Evolutionary conservation across 2,113 vertebrate species (phyloP).

Genomic region (Empidonax alnorum): DNA sequence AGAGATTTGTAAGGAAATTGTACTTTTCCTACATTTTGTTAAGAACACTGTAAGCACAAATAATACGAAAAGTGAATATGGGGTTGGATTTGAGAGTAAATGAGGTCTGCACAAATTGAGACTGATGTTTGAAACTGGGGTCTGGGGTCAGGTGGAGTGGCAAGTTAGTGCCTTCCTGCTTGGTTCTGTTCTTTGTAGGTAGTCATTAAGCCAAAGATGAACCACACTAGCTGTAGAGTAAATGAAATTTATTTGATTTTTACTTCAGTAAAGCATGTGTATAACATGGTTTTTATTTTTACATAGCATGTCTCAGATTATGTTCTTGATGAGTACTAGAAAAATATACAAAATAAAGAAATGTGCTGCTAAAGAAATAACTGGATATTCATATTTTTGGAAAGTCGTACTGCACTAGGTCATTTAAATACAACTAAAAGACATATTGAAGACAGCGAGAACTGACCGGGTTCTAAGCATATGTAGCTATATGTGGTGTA

Average conservation of each 20-base stretch:
- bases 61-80: neutral
- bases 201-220: neutral
- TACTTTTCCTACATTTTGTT: neutral
- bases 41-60: neutral
- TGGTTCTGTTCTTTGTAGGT: neutral
- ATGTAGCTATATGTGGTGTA: neutral
- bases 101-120: neutral
- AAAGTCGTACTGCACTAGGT: neutral
- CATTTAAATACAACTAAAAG: neutral
- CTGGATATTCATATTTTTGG: neutral
- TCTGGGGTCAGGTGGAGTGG: neutral
- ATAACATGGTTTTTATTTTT: neutral
- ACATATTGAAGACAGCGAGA: neutral
- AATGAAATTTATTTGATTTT: neutral
- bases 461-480: neutral
- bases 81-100: neutral
- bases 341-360: neutral
- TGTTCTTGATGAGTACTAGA: neutral
- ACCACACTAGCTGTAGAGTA: accelerated
- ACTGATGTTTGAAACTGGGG: neutral
- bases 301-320: neutral
- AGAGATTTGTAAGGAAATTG: neutral
- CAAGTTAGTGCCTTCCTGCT: neutral
- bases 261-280: neutral
- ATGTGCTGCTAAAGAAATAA: neutral